Evolutionary conservation across 2,113 vertebrate genomes (phyloP).

Genomic region (Seriola rivoliana): DNA sequence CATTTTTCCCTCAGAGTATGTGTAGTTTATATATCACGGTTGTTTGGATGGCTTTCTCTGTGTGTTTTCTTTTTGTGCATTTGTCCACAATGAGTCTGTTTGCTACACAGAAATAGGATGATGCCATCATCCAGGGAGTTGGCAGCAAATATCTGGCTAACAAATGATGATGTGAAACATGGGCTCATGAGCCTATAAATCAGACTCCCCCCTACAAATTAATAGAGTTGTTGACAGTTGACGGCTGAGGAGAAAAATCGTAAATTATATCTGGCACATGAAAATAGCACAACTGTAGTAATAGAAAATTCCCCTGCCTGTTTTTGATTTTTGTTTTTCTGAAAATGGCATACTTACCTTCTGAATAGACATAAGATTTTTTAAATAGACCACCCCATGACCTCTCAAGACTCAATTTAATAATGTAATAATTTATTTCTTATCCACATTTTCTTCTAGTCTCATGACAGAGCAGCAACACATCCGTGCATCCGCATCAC

Average conservation of each 20-base stretch:
- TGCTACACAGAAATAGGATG: conserved; percentile 43
- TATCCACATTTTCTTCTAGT: background rate
- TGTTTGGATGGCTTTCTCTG: background rate
- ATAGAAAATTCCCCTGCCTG: conserved; percentile 14
- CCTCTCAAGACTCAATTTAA: background rate
- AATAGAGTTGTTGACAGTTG: conserved; percentile 80
- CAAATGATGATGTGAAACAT: conserved; percentile 80
- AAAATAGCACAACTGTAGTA: conserved; percentile 60
- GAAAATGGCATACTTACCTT: background rate
- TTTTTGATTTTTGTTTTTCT: conserved; percentile 5
- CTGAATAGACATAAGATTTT: background rate
- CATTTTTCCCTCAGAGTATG: background rate
- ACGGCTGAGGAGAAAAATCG: conserved; percentile 60
- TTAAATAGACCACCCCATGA: background rate
- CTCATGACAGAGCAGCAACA: conserved; percentile 1
- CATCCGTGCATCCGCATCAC: conserved; percentile 23
- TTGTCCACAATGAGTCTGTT: conserved; percentile 24
- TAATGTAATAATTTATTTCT: background rate
- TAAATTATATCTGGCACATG: conserved; percentile 70
- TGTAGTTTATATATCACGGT: background rate
- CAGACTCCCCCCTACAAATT: conserved; percentile 68
- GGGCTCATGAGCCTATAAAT: conserved; percentile 77
- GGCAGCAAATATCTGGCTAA: conserved; percentile 79
- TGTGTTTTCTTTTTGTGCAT: conserved; percentile 34
- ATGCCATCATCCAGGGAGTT: conserved; percentile 67